phyloP scores from a whole-genome alignment of 1,140 invertebrate genomes.

The Tetramorium alpestre region DNA sequence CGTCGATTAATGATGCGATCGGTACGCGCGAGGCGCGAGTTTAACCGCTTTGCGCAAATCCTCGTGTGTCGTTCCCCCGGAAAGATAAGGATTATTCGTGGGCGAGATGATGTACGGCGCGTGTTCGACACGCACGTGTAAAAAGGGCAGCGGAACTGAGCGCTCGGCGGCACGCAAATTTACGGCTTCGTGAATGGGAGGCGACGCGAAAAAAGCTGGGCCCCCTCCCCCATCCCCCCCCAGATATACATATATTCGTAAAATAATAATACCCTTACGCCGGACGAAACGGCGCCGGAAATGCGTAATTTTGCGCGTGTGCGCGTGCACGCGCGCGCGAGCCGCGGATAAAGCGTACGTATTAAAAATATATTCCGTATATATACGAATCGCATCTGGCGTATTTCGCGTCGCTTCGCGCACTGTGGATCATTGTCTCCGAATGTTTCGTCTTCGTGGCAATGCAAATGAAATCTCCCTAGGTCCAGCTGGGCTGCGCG shows the following conservation, averaged over 20 bases:
- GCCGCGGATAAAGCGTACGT: neutral
- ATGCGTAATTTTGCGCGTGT: neutral
- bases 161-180: neutral
- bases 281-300: neutral
- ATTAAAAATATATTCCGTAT: neutral
- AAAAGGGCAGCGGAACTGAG: neutral
- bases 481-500: neutral
- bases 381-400: neutral
- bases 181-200: constrained; percentile 3
- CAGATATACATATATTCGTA: neutral
- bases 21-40: neutral
- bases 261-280: constrained; percentile 29
- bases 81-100: neutral
- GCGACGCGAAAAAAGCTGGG: neutral
- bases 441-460: neutral
- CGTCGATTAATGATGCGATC: constrained; percentile 3
- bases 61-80: neutral
- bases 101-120: neutral
- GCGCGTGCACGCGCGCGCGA: neutral
- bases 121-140: neutral
- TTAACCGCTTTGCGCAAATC: neutral
- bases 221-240: neutral
- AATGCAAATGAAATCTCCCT: neutral
- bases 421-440: neutral
- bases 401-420: neutral